Conservation (phyloP, 2,888 invertebrate species). For the Graphium colonna region DNA sequence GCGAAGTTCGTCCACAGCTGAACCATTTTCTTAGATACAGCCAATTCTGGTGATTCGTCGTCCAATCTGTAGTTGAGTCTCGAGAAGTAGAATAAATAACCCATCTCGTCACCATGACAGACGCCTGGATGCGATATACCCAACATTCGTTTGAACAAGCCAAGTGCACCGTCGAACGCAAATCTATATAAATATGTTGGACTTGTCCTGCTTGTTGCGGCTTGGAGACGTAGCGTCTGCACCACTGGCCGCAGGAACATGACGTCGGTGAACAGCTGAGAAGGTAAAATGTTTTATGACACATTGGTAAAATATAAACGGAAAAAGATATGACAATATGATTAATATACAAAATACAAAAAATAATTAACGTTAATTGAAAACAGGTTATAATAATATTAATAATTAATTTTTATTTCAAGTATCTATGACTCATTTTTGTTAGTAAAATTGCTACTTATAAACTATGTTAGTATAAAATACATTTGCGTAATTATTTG, state of each 20-base stretch:
- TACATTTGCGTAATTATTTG: too few species aligned
- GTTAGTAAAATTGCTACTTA: too few species aligned
- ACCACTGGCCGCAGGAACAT: constrained; percentile 82
- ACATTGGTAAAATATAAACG: too few species aligned
- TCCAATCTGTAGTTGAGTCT: constrained; percentile 81
- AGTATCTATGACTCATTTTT: too few species aligned
- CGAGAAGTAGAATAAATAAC: constrained; percentile 83
- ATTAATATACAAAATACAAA: too few species aligned
- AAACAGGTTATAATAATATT: too few species aligned
- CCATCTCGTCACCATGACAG: constrained; percentile 83
- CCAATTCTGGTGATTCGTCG: constrained; percentile 78
- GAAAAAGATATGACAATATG: too few species aligned
- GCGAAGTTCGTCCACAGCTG: constrained; percentile 84
- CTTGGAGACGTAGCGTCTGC: constrained; percentile 71
- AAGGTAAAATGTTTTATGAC: too few species aligned
- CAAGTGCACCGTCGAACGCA: constrained; percentile 81
- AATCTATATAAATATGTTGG: constrained; percentile 82
- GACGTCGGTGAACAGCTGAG: constrained; percentile 81
- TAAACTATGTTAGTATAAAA: too few species aligned
- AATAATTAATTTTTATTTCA: too few species aligned
- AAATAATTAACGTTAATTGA: neutral
- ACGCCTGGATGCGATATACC: constrained; percentile 81
- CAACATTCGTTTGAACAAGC: constrained; percentile 82
- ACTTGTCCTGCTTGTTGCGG: constrained; percentile 59
- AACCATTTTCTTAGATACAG: constrained; percentile 80